Evolutionary conservation across 2,113 vertebrate genomes (phyloP), one percentile per base, ranked within the genome.

Genomic region (Pterocles burchelli): DNA sequence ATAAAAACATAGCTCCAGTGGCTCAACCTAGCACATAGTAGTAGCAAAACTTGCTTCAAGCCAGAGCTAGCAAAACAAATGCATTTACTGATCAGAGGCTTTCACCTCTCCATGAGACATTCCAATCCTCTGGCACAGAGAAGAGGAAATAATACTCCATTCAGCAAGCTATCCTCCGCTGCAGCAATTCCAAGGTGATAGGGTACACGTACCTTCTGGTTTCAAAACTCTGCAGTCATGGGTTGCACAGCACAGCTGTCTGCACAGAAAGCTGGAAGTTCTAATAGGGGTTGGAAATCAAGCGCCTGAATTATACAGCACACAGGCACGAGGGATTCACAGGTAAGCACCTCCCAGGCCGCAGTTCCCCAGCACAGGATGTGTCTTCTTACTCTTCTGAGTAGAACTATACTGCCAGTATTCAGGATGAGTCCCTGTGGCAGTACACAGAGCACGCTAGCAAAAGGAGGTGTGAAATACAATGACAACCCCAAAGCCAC

Each of bases 371-470:
- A 1, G 4, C 4, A 8, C 12, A 55, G 31, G 33, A 20, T 13
- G 7, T 2, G 2, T 26, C 45, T 7, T 41, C 41, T 36, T 12
- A 48, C 9, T 31, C 19, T 63, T 48, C 29, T 0, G 3, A 66
- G 45, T 21, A 36, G 10, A 49, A 36, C 43, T 10, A 13, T 17
- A 11, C 38, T 20, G 28, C 12, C 67, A 59, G 48, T 31, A 25
- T 17, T 54, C 74, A 45, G 67, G 62, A 61, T 0, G 1, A 85
- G n/a, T 21, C 43, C 36, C 0, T 0, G 31, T 4, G 28, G 48
- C 41, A 45, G 34, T 1, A 20, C 9, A 29, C 25, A 62, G 57
- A n/a, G 33, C 17, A 22, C 1, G 5, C n/a, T 58, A 41, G 29
- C 52, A 52, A 29, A 83, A 13, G 33, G 22, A 84, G 46, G 20